phyloP scores from a whole-genome alignment of 2,888 invertebrate species.

The Linnaemya vulpina region DNA sequence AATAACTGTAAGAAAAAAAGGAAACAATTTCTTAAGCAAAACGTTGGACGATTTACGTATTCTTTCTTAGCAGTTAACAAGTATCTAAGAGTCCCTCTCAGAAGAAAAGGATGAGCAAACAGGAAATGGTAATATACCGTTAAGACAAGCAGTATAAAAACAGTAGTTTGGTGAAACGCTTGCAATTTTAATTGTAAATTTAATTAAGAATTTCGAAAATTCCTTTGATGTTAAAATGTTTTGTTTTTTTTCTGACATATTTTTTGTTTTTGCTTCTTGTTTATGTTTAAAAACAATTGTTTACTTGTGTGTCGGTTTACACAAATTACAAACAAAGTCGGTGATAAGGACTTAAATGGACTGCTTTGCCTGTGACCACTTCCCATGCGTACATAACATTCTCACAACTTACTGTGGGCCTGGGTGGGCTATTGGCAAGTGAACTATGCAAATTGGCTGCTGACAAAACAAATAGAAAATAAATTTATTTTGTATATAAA shows the following conservation, averaged over 20 bases:
- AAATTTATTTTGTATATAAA: constrained; percentile 25
- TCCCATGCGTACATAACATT: background rate
- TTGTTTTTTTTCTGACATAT: constrained; percentile 12
- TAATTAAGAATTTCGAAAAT: constrained; percentile 79
- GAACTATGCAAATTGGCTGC: constrained; percentile 37
- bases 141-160: constrained; percentile 23
- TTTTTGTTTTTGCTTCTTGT: constrained; percentile 3
- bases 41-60: constrained; percentile 67
- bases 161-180: constrained; percentile 62
- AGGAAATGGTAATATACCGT: constrained; percentile 16
- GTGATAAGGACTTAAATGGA: constrained; percentile 2
- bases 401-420: background rate
- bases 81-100: background rate
- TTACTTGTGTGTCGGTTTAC: constrained; percentile 54
- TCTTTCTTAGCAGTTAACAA: background rate
- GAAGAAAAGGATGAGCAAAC: background rate
- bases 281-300: constrained; percentile 43
- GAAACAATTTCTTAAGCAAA: constrained; percentile 52
- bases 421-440: constrained; percentile 2
- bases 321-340: background rate
- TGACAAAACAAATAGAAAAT: constrained; percentile 57
- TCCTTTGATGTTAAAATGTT: constrained; percentile 76
- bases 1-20: constrained; percentile 14
- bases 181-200: constrained; percentile 80
- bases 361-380: background rate